Evolutionary conservation across 2,888 invertebrate genomes (phyloP).

Genomic region (Lathronympha strigana): DNA sequence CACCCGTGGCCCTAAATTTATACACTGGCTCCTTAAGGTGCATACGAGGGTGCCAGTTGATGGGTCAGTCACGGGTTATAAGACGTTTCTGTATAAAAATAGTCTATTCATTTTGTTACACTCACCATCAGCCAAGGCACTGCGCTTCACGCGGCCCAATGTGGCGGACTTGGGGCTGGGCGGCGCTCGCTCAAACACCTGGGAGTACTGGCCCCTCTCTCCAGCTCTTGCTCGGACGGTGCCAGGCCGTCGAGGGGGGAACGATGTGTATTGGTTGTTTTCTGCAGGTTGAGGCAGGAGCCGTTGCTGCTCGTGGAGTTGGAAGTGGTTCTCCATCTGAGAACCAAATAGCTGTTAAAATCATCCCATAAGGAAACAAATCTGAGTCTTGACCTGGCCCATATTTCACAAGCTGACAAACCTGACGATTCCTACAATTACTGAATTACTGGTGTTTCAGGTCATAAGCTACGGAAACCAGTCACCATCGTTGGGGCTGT

Average conservation of each 20-base stretch:
- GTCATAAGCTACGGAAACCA: too few relatives aligned
- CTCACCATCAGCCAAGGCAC: slow-evolving; percentile 70
- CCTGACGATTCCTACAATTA: too few relatives aligned
- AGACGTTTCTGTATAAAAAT: too few relatives aligned
- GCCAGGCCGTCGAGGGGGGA: slow-evolving; percentile 71
- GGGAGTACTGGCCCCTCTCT: slow-evolving; percentile 78
- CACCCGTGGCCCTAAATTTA: too few relatives aligned
- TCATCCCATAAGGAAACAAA: too few relatives aligned
- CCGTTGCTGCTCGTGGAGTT: slow-evolving; percentile 79
- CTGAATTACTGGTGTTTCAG: too few relatives aligned
- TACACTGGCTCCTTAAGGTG: too few relatives aligned
- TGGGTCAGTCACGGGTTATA: too few relatives aligned
- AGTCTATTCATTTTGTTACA: not conserved
- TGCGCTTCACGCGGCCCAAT: slow-evolving; percentile 66
- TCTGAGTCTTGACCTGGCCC: too few relatives aligned
- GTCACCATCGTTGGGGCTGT: too few relatives aligned
- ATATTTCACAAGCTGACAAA: too few relatives aligned
- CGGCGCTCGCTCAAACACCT: slow-evolving; percentile 46
- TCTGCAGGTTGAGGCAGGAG: slow-evolving; percentile 74
- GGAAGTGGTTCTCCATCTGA: slow-evolving; percentile 77
- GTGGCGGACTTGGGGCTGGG: slow-evolving; percentile 8
- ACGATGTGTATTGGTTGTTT: slow-evolving; percentile 79
- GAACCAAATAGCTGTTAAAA: slow-evolving; percentile 21
- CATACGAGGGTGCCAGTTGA: too few relatives aligned
- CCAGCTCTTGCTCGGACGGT: slow-evolving; percentile 74